Conservation (phyloP, 2,888 invertebrate species). For the Mesopsocus fuscifrons region DNA sequence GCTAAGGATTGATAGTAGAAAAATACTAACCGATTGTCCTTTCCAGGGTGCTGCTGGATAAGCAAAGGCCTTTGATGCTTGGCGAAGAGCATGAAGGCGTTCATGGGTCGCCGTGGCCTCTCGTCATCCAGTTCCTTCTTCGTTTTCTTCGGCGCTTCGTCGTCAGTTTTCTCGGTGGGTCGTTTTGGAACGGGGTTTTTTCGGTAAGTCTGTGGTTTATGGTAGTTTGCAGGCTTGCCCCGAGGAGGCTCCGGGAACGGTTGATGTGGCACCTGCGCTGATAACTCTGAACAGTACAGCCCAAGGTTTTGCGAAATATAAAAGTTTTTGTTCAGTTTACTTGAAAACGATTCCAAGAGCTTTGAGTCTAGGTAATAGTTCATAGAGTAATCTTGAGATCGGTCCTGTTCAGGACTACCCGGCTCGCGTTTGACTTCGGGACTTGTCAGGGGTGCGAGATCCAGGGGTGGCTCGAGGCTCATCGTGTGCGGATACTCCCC, state of each 20-base stretch:
- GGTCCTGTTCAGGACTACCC: neutral
- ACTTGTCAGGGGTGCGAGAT: conserved; percentile 1
- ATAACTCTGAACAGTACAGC: neutral
- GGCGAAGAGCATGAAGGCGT: conserved; percentile 32
- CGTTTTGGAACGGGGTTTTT: neutral
- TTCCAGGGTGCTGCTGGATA: conserved; percentile 29
- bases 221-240: neutral
- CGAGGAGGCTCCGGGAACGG: neutral
- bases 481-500: neutral
- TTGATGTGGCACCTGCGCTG: neutral
- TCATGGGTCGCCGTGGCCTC: conserved; percentile 30
- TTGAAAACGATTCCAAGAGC: neutral
- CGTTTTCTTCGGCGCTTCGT: conserved; percentile 3
- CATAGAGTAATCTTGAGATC: conserved; percentile 7
- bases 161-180: neutral
- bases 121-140: conserved; percentile 16
- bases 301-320: conserved; percentile 5
- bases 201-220: conserved; percentile 1
- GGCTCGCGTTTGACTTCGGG: conserved; percentile 4
- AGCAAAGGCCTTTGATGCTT: conserved; percentile 27
- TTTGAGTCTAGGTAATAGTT: conserved; percentile 3
- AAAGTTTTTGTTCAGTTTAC: conserved; percentile 4
- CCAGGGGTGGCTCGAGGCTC: neutral
- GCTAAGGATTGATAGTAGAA: no score
- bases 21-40: conserved; percentile 30